These are phyloP conservation scores for Triplophysa rosa DNA, from an alignment of 2,113 vertebrate species.

Conservation along the genomic window DNA sequence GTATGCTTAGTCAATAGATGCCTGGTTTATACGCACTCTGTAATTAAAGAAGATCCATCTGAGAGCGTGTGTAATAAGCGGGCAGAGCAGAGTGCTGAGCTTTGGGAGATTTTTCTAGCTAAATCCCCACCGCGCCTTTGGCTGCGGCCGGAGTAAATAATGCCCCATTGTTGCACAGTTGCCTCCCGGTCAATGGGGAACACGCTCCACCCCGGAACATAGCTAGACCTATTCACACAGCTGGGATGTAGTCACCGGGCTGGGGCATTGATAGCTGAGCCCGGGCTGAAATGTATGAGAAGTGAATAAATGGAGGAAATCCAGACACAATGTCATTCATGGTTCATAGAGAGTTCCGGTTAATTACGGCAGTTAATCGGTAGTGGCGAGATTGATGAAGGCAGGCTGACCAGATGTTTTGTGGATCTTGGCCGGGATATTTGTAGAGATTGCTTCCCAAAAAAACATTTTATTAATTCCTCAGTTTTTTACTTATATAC, in stretches of 20 bases:
- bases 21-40: slow-evolving; percentile 44
- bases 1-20: slow-evolving; percentile 44
- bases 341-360: slow-evolving; percentile 41
- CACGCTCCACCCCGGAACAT: slow-evolving; percentile 47
- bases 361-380: slow-evolving; percentile 44
- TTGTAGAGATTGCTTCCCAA: slow-evolving; percentile 18
- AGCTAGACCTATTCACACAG: slow-evolving; percentile 46
- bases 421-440: slow-evolving; percentile 24
- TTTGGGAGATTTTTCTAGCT: slow-evolving; percentile 10
- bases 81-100: not conserved
- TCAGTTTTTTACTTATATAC: not conserved
- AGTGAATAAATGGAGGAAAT: slow-evolving; percentile 24
- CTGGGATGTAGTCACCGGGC: slow-evolving; percentile 3
- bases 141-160: slow-evolving; percentile 39
- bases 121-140: slow-evolving; percentile 2
- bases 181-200: slow-evolving; percentile 18
- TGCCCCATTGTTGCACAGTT: slow-evolving; percentile 41
- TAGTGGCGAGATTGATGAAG: slow-evolving; percentile 37
- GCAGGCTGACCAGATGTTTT: slow-evolving; percentile 24
- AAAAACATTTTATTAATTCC: slow-evolving; percentile 27
- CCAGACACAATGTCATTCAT: slow-evolving; percentile 33
- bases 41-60: slow-evolving; percentile 53
- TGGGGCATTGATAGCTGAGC: slow-evolving; percentile 26
- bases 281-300: slow-evolving; percentile 23
- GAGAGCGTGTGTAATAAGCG: slow-evolving; percentile 14